Evolutionary conservation across 2,113 vertebrate species (phyloP).

Genomic region (Regulus satrapa): DNA sequence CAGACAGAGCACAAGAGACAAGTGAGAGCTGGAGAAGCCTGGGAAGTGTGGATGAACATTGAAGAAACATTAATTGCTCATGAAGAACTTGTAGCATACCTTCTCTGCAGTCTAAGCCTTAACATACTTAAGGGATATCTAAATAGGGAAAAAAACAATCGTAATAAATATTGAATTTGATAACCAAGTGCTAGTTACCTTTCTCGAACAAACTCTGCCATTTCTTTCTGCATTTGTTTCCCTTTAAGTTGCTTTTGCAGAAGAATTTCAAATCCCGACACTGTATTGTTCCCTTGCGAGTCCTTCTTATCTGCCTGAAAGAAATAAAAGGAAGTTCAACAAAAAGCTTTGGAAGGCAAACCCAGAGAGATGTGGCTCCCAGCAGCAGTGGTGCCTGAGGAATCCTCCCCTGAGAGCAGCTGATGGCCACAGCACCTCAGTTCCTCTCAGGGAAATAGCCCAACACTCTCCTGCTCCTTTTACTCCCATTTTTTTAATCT

Average conservation of each 20-base stretch:
- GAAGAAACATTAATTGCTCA: not conserved
- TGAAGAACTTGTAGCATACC: not conserved
- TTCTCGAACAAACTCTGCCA: constrained; percentile 95
- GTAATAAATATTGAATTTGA: not conserved
- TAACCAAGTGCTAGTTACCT: constrained; percentile 74
- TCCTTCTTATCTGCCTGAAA: constrained; percentile 92
- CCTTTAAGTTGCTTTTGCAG: constrained; percentile 97
- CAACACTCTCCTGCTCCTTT: not conserved
- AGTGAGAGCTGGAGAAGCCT: not conserved
- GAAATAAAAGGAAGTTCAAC: not conserved
- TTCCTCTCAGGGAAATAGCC: not conserved
- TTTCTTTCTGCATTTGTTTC: constrained; percentile 99
- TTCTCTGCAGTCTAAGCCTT: not conserved
- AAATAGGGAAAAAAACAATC: not conserved
- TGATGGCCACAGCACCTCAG: not conserved
- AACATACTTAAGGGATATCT: not conserved
- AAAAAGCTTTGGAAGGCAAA: not conserved
- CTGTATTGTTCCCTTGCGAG: constrained; percentile 82
- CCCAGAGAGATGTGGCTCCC: not conserved
- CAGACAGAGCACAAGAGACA: not conserved
- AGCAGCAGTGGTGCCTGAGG: not conserved
- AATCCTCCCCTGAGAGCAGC: not conserved
- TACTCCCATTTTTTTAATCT: not conserved
- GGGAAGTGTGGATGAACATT: not conserved
- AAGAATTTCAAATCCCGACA: constrained; percentile 93